phyloP scores from a whole-genome alignment of 2,888 invertebrate species.

The Stenotaenia linearis region DNA sequence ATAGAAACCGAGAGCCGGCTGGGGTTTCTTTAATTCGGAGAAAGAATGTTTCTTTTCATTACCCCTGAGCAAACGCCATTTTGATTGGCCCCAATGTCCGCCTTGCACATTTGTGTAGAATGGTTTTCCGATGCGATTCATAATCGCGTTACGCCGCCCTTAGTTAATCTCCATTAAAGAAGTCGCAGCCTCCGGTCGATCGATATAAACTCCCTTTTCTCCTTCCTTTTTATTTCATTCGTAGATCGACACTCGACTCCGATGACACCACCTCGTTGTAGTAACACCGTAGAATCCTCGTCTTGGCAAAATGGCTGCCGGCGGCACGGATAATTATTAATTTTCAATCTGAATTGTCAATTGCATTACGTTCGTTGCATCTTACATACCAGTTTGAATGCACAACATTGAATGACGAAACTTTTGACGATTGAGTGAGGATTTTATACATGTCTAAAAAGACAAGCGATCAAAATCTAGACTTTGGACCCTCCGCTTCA shows the following conservation, averaged over 20 bases:
- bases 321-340: too few relatives aligned
- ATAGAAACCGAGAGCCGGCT: too few relatives aligned
- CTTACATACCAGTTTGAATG: too few relatives aligned
- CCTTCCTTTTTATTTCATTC: not conserved
- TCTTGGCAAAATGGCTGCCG: too few relatives aligned
- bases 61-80: not conserved
- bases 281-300: too few relatives aligned
- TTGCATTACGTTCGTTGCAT: too few relatives aligned
- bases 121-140: conserved; percentile 5
- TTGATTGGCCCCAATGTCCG: not conserved
- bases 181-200: conserved; percentile 5
- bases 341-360: too few relatives aligned
- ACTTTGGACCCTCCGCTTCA: too few relatives aligned
- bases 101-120: not conserved
- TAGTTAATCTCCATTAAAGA: not conserved
- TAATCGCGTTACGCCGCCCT: conserved; percentile 5
- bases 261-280: not conserved
- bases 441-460: too few relatives aligned
- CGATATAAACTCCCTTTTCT: not conserved
- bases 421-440: too few relatives aligned
- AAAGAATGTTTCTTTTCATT: not conserved
- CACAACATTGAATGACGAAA: too few relatives aligned
- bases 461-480: too few relatives aligned
- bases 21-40: not conserved
- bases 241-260: not conserved